Percentiles rank a stretch among this genome's conserved stretches.
phyloP scores from a whole-genome alignment of 2,113 vertebrate species.

The Sardina pilchardus region DNA sequence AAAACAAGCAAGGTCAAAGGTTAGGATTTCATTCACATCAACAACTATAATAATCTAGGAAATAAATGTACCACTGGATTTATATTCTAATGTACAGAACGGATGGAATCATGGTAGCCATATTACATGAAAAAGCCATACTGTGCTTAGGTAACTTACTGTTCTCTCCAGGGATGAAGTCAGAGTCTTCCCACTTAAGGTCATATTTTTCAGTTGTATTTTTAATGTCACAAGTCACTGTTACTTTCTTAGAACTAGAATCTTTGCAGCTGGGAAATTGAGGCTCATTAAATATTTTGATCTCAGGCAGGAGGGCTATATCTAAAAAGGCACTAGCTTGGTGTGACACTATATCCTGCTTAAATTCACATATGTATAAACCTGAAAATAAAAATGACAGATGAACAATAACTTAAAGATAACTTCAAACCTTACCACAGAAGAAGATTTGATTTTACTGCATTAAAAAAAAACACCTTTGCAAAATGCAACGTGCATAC shows the following conservation, averaged over 20 bases:
- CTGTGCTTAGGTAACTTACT: not conserved
- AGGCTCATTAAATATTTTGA: constrained; percentile 11
- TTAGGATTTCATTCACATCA: not conserved
- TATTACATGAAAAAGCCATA: too few relatives aligned
- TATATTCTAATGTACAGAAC: not conserved
- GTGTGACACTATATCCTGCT: not conserved
- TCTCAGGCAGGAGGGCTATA: constrained; percentile 52
- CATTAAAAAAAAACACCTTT: not conserved
- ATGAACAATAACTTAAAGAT: not conserved
- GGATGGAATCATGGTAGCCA: not conserved
- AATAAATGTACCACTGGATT: not conserved
- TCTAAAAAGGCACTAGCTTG: constrained; percentile 48
- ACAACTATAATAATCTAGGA: not conserved
- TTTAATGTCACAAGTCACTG: constrained; percentile 23
- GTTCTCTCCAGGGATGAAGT: rapidly evolving
- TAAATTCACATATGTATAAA: constrained; percentile 52
- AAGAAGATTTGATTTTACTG: not conserved
- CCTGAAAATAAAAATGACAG: constrained; percentile 50
- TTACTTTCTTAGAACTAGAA: rapidly evolving
- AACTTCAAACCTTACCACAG: not conserved
- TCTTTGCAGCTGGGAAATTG: constrained; percentile 52
- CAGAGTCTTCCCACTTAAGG: constrained; percentile 38
- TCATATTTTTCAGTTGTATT: constrained; percentile 37
- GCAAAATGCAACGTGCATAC: constrained; percentile 40
- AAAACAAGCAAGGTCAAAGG: not conserved